phyloP scores from a whole-genome alignment of 2,888 invertebrate genomes.

The Tipula confusa region DNA sequence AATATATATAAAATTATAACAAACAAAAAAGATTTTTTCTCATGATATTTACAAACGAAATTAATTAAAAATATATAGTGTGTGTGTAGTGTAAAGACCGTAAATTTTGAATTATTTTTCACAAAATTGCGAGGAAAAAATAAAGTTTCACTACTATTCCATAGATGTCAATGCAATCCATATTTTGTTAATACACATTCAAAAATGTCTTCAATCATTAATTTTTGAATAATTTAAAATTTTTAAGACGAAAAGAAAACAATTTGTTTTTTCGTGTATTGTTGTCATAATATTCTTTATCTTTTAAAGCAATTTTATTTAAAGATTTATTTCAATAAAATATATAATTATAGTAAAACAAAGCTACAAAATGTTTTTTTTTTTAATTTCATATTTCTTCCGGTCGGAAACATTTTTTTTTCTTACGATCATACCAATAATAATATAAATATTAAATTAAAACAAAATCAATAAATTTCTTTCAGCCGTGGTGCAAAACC shows the following conservation, averaged over 20 bases:
- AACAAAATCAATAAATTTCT: constrained; percentile 29
- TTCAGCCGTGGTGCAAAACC: constrained; percentile 28
- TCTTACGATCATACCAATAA: neutral
- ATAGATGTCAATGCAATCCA: constrained; percentile 13
- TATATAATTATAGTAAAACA: constrained; percentile 7
- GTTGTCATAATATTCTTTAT: constrained; percentile 28
- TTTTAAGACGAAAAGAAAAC: constrained; percentile 27
- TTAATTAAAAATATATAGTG: constrained; percentile 25
- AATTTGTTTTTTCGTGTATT: constrained; percentile 27
- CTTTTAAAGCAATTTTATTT: constrained; percentile 29
- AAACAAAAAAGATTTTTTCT: neutral
- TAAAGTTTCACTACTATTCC: constrained; percentile 13
- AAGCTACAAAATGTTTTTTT: neutral
- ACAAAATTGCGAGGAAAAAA: neutral
- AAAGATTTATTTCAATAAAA: constrained; percentile 21
- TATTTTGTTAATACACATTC: constrained; percentile 21
- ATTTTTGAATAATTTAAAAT: neutral
- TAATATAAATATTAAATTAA: constrained; percentile 26
- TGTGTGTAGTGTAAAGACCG: neutral
- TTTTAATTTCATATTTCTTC: neutral
- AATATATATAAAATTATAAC: constrained; percentile 6
- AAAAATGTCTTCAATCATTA: neutral
- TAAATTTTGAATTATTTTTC: neutral
- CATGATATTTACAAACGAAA: constrained; percentile 28
- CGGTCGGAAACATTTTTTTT: neutral